Evolutionary conservation across 2,888 invertebrate genomes (phyloP).

Genomic region (Galeruca laticollis): DNA sequence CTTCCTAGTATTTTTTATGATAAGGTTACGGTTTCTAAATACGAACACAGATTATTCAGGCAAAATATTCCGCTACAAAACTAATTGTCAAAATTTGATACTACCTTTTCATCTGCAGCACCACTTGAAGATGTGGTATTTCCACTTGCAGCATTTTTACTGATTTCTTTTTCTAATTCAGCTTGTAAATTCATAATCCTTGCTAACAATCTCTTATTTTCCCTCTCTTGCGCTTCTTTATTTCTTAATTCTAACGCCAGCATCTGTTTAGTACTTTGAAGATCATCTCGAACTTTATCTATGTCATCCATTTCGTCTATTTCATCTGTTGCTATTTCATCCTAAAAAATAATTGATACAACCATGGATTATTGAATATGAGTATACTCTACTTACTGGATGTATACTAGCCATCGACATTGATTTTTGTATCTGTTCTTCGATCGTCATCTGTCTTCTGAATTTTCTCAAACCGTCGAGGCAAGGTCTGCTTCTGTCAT

Average conservation of each 20-base stretch:
- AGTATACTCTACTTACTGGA: slow-evolving; percentile 62
- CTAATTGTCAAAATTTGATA: too few relatives aligned
- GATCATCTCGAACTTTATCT: slow-evolving; percentile 89
- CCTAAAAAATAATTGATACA: slow-evolving; percentile 45
- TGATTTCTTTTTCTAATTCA: slow-evolving; percentile 77
- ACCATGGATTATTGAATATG: too few relatives aligned
- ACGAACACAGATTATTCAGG: background rate
- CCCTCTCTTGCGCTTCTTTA: slow-evolving; percentile 82
- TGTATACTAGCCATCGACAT: slow-evolving; percentile 75
- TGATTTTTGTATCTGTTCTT: slow-evolving; percentile 88
- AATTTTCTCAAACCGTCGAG: slow-evolving; percentile 88
- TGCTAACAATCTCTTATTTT: slow-evolving; percentile 85
- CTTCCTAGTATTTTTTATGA: too few relatives aligned
- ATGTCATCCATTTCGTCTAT: slow-evolving; percentile 92
- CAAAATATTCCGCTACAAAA: too few relatives aligned
- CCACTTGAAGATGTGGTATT: slow-evolving; percentile 45
- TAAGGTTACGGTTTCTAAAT: too few relatives aligned
- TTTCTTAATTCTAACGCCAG: slow-evolving; percentile 86
- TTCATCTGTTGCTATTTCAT: slow-evolving; percentile 68
- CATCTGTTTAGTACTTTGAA: slow-evolving; percentile 93
- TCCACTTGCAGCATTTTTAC: slow-evolving; percentile 52
- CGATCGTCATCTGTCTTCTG: slow-evolving; percentile 89
- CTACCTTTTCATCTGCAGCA: slow-evolving; percentile 63
- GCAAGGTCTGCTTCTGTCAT: slow-evolving; percentile 88
- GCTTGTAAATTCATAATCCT: slow-evolving; percentile 85